Percentiles rank a stretch among this genome's conserved stretches.
Conservation (phyloP, 2,113 vertebrate species). For the Psephotus haematonotus region DNA sequence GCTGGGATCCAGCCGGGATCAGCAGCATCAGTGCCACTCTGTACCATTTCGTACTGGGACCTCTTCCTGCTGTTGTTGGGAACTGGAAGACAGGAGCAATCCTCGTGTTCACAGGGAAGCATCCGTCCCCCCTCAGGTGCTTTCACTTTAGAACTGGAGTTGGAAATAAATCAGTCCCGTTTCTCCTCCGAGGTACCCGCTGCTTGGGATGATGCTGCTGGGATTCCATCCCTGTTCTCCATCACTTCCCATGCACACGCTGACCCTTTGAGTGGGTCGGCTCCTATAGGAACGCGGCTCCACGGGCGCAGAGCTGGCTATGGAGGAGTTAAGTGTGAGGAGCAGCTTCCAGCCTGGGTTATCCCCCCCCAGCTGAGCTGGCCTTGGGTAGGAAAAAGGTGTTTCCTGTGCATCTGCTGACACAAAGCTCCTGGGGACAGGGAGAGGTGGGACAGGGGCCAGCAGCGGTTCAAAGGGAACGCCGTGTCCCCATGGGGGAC, state of each 20-base stretch:
- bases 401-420: constrained; percentile 73
- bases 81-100: background rate
- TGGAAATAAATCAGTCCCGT: constrained; percentile 23
- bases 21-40: background rate
- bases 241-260: background rate
- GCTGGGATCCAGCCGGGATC: background rate
- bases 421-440: background rate
- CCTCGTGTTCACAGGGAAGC: fast-evolving
- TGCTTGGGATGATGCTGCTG: background rate
- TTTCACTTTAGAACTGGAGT: background rate
- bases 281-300: background rate
- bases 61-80: background rate
- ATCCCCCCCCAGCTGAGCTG: fast-evolving
- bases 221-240: background rate
- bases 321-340: background rate
- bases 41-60: background rate
- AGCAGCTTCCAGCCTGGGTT: background rate
- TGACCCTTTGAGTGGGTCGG: background rate
- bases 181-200: background rate
- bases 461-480: background rate
- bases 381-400: constrained; percentile 69
- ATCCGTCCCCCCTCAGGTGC: background rate
- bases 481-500: fast-evolving
- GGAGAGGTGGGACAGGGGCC: background rate
- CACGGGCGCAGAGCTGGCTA: background rate